These are phyloP conservation scores for Morinoia aosen DNA, from an alignment of 2,888 invertebrate genomes.

Conservation along the genomic window DNA sequence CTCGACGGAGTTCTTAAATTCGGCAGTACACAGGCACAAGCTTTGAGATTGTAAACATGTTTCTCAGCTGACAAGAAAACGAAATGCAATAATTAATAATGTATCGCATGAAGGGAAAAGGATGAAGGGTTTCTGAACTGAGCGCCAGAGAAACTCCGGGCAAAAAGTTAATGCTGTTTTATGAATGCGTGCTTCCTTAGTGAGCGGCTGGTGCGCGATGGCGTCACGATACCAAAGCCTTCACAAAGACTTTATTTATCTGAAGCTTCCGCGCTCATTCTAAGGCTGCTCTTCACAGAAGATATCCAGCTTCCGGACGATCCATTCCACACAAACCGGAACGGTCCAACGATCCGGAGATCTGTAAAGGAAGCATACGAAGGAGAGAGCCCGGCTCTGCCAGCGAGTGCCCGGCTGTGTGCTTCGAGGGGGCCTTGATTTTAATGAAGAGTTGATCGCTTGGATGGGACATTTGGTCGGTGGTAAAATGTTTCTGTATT, in stretches of 20 bases:
- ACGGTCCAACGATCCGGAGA: conserved; percentile 38
- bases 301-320: conserved; percentile 48
- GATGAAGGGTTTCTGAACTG: conserved; percentile 10
- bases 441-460: not conserved
- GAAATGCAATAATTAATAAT: conserved; percentile 12
- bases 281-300: conserved; percentile 19
- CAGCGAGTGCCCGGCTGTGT: not conserved
- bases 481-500: not conserved
- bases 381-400: not conserved
- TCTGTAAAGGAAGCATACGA: not conserved
- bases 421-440: not conserved
- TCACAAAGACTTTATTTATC: conserved; percentile 51
- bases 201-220: conserved; percentile 19
- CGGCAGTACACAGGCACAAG: not conserved
- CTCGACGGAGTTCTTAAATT: not conserved
- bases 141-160: not conserved
- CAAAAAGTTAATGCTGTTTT: conserved; percentile 31
- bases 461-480: not conserved
- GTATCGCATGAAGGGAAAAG: conserved; percentile 1
- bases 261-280: conserved; percentile 34
- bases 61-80: not conserved
- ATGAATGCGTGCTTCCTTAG: not conserved
- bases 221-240: conserved; percentile 7
- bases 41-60: not conserved
- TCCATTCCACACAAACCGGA: conserved; percentile 26